Evolutionary conservation across 2,113 vertebrate species (phyloP).

Genomic region (Oreamnos americanus): DNA sequence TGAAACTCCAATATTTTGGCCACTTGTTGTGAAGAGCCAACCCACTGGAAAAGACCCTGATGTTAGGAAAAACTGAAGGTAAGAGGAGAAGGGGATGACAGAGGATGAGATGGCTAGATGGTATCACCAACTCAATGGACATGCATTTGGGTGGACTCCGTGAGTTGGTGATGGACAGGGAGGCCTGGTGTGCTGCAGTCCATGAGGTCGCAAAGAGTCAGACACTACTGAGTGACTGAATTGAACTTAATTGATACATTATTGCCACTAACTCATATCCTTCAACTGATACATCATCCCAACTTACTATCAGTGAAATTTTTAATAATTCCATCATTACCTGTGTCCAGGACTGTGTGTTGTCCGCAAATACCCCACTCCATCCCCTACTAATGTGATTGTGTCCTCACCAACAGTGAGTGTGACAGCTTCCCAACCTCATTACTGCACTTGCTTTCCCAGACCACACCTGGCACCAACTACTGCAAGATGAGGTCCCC

Average conservation of each 20-base stretch:
- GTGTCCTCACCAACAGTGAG: neutral
- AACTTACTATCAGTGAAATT: neutral
- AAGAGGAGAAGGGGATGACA: too few relatives aligned
- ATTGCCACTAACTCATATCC: neutral
- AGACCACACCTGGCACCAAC: neutral
- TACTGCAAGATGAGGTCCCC: neutral
- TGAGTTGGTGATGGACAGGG: too few relatives aligned
- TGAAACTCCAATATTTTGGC: too few relatives aligned
- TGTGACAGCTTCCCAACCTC: neutral
- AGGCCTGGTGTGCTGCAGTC: too few relatives aligned
- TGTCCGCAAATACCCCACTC: neutral
- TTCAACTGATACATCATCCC: too few relatives aligned
- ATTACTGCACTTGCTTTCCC: neutral
- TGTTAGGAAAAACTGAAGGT: too few relatives aligned
- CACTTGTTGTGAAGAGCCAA: fast-evolving
- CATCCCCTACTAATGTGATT: neutral
- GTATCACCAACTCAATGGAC: too few relatives aligned
- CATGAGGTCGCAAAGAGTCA: too few relatives aligned
- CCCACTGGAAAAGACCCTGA: too few relatives aligned
- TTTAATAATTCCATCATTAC: neutral
- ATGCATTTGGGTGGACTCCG: too few relatives aligned
- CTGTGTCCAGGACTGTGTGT: neutral
- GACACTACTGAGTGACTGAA: too few relatives aligned
- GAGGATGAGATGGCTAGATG: too few relatives aligned
- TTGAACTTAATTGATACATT: neutral